Base-by-base conservation (phyloP, 2,113 vertebrate genomes). In the Paramormyrops kingsleyae region DNA sequence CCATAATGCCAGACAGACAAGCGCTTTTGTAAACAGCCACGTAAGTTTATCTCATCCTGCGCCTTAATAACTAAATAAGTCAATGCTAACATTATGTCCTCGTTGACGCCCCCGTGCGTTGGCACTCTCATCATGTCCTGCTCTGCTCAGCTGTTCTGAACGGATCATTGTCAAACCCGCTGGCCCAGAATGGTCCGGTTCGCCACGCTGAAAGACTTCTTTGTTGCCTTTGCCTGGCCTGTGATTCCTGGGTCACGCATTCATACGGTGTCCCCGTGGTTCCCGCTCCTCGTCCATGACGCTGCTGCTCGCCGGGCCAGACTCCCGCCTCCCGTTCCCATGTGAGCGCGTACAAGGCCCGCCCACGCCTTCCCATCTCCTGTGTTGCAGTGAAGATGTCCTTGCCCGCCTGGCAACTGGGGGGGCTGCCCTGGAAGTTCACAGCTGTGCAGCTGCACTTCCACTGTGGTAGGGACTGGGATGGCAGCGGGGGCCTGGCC, bases 361-460 rank as follows among this genome's bases (percentile, higher is more conserved):
- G 24, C 62, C 62, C 62, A 70, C 0, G 62, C 4, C n/a, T 90
- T 90, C 66, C 56, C 87, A 17, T 21, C 39, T 17, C 50, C 6
- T 87, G 70, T 90, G n/a, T 91, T 53, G 62, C 93, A 98, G 98
- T 94, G 53, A 93, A 96, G 88, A 94, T 99, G 88, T 94, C 94
- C 0, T 93, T 99, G 88, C 97, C 97, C 0, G 91, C 95, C 0
- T 96, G 96, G 90, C 93, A 93, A 1, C 89, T 98, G 0, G 90
- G n/a, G 2, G 98, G 98, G 19, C 93, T 99, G 83, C 95, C 97
- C 7, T 93, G 77, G 87, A 92, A 93, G 50, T 99, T 95, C n/a
- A 94, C 94, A 0, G 97, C 97, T 0, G 94, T 93, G 0, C 98
- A 99, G 93, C 95, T 99, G 59, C 98, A 99, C 90, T 95, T 99